Evolutionary conservation across 1,140 invertebrate genomes (phyloP).

Genomic region (Drosophila tristis): DNA sequence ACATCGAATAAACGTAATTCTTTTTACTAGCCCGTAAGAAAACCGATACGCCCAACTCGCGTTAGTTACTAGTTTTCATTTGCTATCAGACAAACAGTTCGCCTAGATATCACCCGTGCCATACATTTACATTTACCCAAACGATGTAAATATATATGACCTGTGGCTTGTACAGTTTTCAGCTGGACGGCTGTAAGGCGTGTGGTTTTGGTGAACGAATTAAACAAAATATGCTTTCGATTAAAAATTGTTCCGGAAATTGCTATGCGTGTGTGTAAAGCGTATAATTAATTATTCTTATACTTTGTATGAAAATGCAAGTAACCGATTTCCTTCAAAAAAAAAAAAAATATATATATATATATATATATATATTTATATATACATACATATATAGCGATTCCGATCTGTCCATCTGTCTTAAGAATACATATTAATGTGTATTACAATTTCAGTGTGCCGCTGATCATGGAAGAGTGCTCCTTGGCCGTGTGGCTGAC

Average conservation of each 20-base stretch:
- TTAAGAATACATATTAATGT: constrained; percentile 52
- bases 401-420: constrained; percentile 3
- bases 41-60: constrained; percentile 35
- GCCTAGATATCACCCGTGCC: constrained; percentile 29
- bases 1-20: constrained; percentile 61
- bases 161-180: constrained; percentile 28
- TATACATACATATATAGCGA: constrained; percentile 10
- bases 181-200: constrained; percentile 12
- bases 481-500: constrained; percentile 32
- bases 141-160: constrained; percentile 48
- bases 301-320: constrained; percentile 34
- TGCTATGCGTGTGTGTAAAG: constrained; percentile 32
- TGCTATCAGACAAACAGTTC: constrained; percentile 34
- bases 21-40: constrained; percentile 61
- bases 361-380: constrained; percentile 13
- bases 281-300: constrained; percentile 41
- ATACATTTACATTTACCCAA: constrained; percentile 18
- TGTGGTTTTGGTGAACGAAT: constrained; percentile 34
- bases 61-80: constrained; percentile 54
- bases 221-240: constrained; percentile 40
- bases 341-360: constrained; percentile 10
- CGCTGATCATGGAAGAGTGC: constrained; percentile 34
- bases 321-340: constrained; percentile 28
- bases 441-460: constrained; percentile 68
- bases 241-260: constrained; percentile 25